Percentiles rank a stretch among this genome's conserved stretches.
phyloP scores from a whole-genome alignment of 92 coral and sea anemone species.

The Anthopleura xanthogrammica region DNA sequence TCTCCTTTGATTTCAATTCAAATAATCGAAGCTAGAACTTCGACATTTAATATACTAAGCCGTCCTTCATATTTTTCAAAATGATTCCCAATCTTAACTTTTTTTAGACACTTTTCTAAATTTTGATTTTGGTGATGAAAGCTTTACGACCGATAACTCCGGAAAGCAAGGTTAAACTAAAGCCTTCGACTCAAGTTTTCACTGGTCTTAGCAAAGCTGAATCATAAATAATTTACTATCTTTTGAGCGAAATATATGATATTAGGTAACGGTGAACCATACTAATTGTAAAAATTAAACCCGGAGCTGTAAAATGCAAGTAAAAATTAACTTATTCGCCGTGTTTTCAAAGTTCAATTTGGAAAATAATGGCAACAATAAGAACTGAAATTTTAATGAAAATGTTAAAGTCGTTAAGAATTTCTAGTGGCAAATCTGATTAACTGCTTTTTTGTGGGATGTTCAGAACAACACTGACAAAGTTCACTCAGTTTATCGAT shows the following conservation, averaged over 20 bases:
- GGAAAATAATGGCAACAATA: conserved; percentile 10
- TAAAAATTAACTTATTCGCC: neutral
- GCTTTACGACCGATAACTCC: neutral
- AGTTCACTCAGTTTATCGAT: neutral
- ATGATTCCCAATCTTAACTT: no score
- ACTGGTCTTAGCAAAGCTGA: no score
- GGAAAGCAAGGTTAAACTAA: neutral
- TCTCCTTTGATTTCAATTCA: neutral
- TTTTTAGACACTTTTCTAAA: neutral
- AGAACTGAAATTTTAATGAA: neutral
- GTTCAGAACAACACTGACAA: neutral
- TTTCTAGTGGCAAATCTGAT: no score
- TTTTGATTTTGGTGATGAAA: neutral
- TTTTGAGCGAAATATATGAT: neutral
- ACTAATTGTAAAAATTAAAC: neutral
- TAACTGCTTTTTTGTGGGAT: neutral
- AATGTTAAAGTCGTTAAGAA: neutral
- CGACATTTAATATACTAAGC: neutral
- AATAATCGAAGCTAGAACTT: neutral
- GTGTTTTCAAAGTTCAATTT: conserved; percentile 28
- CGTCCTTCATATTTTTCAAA: no score
- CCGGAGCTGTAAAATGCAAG: neutral
- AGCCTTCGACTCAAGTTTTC: no score
- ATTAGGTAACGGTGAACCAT: neutral
- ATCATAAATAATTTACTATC: no score